A percentile compares a stretch with the other conserved stretches of the same genome.
phyloP scores from a whole-genome alignment of 1,140 invertebrate genomes.

The Dendroctonus ponderosae region DNA sequence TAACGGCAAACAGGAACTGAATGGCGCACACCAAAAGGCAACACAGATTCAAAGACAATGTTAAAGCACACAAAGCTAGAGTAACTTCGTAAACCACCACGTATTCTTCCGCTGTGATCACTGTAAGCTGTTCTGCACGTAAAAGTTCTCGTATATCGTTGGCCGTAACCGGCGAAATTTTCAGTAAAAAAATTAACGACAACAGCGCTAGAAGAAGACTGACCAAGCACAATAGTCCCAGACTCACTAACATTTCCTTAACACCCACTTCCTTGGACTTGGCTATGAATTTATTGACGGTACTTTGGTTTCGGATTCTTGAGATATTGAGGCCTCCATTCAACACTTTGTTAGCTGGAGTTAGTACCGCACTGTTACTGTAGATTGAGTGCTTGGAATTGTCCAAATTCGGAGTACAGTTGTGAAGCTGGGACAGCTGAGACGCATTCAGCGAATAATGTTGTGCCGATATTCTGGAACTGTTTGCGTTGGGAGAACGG shows the following conservation, averaged over 20 bases:
- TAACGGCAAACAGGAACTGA: slow-evolving; percentile 90
- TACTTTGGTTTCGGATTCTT: slow-evolving; percentile 46
- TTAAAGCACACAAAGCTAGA: slow-evolving; percentile 81
- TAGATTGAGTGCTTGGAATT: slow-evolving; percentile 72
- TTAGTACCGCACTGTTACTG: slow-evolving; percentile 51
- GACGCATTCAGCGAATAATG: slow-evolving; percentile 47
- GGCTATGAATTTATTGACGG: slow-evolving; percentile 56
- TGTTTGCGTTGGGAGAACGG: slow-evolving; percentile 41
- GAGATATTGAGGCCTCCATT: slow-evolving; percentile 59
- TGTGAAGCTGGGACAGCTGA: slow-evolving; percentile 38
- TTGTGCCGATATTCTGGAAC: slow-evolving; percentile 40
- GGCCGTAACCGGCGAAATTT: slow-evolving; percentile 69
- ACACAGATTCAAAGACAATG: slow-evolving; percentile 83
- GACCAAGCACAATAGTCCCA: slow-evolving; percentile 81
- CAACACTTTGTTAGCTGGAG: slow-evolving; percentile 49
- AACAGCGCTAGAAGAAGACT: slow-evolving; percentile 78
- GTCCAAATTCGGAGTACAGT: slow-evolving; percentile 43
- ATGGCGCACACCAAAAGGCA: slow-evolving; percentile 90
- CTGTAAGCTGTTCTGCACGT: slow-evolving; percentile 57
- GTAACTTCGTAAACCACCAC: slow-evolving; percentile 88
- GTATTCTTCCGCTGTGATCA: slow-evolving; percentile 72
- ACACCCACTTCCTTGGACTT: slow-evolving; percentile 58
- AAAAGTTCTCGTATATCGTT: slow-evolving; percentile 57
- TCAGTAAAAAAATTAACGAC: slow-evolving; percentile 80
- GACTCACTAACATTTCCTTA: slow-evolving; percentile 79